These are phyloP conservation scores for Sarcoramphus papa DNA, from an alignment of 2,797 vertebrate species.

Conservation along the genomic window DNA sequence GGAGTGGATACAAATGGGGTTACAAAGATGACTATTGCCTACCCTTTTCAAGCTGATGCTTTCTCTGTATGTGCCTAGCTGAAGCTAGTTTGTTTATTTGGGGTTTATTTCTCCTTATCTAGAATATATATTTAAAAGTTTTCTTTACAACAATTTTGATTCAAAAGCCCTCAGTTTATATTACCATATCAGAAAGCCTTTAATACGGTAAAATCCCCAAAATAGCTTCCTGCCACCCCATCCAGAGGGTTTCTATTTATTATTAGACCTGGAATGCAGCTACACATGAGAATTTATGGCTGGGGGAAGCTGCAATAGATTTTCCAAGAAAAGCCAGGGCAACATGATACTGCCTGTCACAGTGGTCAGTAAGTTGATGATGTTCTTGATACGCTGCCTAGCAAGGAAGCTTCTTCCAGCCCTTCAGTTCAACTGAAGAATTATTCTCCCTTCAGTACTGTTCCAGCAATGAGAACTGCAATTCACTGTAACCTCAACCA, in stretches of 20 bases:
- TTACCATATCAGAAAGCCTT: neutral
- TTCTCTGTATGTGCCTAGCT: neutral
- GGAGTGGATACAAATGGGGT: neutral
- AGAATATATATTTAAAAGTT: neutral
- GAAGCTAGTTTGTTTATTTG: neutral
- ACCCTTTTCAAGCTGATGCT: neutral
- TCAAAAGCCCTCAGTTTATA: neutral
- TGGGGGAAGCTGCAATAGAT: constrained; percentile 2
- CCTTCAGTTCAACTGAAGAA: neutral
- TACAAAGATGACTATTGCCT: neutral
- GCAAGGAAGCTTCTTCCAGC: neutral
- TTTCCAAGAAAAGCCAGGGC: constrained; percentile 48
- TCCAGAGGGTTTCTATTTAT: neutral
- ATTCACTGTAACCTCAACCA: neutral
- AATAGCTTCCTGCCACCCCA: neutral
- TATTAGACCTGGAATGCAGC: constrained; percentile 11
- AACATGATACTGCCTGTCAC: constrained; percentile 2
- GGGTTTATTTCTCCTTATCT: neutral
- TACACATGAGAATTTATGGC: constrained; percentile 8
- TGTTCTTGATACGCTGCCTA: neutral
- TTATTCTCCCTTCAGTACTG: neutral
- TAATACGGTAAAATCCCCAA: neutral
- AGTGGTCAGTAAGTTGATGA: neutral
- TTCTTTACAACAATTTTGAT: neutral
- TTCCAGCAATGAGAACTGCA: neutral